These are phyloP conservation scores for Paedocypris sp. DNA, from an alignment of 2,113 vertebrate species.

Conservation along the genomic window DNA sequence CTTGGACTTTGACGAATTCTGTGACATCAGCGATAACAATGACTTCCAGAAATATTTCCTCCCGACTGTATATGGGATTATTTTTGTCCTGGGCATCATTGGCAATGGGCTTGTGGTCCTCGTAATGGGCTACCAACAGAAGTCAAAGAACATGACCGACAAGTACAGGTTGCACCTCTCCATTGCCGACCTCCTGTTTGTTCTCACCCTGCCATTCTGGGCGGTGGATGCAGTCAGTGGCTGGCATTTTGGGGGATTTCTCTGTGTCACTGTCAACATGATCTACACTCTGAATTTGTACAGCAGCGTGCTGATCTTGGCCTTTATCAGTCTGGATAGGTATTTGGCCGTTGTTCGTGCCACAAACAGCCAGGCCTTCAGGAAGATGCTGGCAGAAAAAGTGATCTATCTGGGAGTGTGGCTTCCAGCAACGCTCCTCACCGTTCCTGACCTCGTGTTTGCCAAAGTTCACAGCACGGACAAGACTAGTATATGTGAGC, in stretches of 20 bases:
- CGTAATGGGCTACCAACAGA: conserved; percentile 96
- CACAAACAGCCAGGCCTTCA: conserved; percentile 79
- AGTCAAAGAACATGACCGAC: conserved; percentile 88
- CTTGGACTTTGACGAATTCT: conserved; percentile 62
- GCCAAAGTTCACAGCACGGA: conserved; percentile 49
- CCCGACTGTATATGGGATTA: conserved; percentile 81
- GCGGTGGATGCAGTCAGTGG: conserved; percentile 76
- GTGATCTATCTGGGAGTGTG: conserved; percentile 87
- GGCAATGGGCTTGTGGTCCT: conserved; percentile 89
- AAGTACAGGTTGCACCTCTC: conserved; percentile 94
- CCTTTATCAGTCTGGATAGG: conserved; percentile 91
- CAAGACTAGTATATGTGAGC: conserved; percentile 66
- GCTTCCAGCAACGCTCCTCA: conserved; percentile 81
- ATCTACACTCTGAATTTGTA: conserved; percentile 97
- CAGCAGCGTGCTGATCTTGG: conserved; percentile 90
- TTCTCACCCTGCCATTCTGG: conserved; percentile 93
- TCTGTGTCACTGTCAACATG: conserved; percentile 83
- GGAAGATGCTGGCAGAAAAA: conserved; percentile 77
- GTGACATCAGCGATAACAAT: conserved; percentile 52
- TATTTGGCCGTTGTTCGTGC: conserved; percentile 90
- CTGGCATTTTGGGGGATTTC: conserved; percentile 81
- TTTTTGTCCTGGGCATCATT: conserved; percentile 80
- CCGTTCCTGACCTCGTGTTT: conserved; percentile 85
- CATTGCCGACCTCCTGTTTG: conserved; percentile 87
- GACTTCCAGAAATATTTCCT: conserved; percentile 83